Base-by-base conservation (phyloP, 2,113 vertebrate genomes). In the Corydoras maculifer region DNA sequence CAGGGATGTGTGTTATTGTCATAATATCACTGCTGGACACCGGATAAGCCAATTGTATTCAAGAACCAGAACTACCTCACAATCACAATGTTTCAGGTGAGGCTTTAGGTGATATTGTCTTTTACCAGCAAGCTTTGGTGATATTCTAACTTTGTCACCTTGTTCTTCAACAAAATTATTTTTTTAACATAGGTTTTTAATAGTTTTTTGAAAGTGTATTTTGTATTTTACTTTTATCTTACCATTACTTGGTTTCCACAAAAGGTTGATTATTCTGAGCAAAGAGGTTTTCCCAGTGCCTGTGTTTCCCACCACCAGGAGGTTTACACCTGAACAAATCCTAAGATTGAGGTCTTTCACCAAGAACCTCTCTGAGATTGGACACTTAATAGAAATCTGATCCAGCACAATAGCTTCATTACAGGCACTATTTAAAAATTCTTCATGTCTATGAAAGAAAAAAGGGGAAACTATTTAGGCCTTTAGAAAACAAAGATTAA, bases 221-320 rank as follows among this genome's bases (percentile, higher is more conserved):
- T 58, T 12, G 12, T 12, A 29, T n/a, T 29, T n/a, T 60, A 14
- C 18, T 14, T 58, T 14, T 58, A 13, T 65, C 91, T 91, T 84
- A 98, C 96, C 96, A 4, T 15, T 84, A 0, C 89, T 77, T 51
- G 88, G 90, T 10, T 91, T 87, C 97, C 97, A 98, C 8, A 99
- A 91, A 31, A 91, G 87, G 3, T 92, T 93, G 0, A 98, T 93
- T 66, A 92, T 90, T 67, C 97, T 90, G 61, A 99, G 84, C 7
- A 99, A 84, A 6, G 96, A 96, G 0, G 94, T 98, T 85, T 99
- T 98, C 75, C 97, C 97, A 0, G 94, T 94, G 79, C 97, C 97
- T 0, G 96, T 98, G 85, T 98, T 96, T 29, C 97, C 97, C 14
- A 91, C 91, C 83, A 99, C 91, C 72, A 99, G 89, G 31, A 99